phyloP scores from a whole-genome alignment of 2,888 invertebrate genomes.

The Campaea margaritaria region DNA sequence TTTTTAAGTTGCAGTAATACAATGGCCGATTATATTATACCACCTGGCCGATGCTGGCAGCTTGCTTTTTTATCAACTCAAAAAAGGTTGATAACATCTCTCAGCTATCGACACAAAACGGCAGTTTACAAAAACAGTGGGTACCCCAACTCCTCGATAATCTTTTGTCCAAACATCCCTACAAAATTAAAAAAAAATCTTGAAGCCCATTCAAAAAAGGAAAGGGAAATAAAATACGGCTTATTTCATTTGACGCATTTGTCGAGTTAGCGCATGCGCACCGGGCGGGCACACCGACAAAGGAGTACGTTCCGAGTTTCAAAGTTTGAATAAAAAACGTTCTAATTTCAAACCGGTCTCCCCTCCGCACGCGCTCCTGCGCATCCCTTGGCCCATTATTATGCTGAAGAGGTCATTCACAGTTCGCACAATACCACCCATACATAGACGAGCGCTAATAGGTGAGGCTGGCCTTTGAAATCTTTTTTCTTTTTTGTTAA shows the following conservation, averaged over 20 bases:
- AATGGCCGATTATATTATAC: slow-evolving; percentile 21
- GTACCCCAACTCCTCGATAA: slow-evolving; percentile 54
- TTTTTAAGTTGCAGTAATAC: slow-evolving; percentile 8
- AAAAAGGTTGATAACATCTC: slow-evolving; percentile 36
- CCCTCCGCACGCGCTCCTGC: slow-evolving; percentile 81
- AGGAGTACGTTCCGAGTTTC: slow-evolving; percentile 57
- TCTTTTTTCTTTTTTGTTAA: slow-evolving; percentile 51
- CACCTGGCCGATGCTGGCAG: slow-evolving; percentile 26
- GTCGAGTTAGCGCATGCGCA: slow-evolving; percentile 83
- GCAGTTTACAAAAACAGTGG: slow-evolving; percentile 43
- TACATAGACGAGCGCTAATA: slow-evolving; percentile 70
- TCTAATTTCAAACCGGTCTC: slow-evolving; percentile 85
- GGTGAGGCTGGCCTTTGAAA: slow-evolving; percentile 60
- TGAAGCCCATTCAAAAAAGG: slow-evolving; percentile 69
- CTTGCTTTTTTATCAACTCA: slow-evolving; percentile 20
- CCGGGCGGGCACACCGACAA: slow-evolving; percentile 82
- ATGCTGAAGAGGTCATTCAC: slow-evolving; percentile 85
- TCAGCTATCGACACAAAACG: slow-evolving; percentile 33
- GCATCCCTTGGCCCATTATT: slow-evolving; percentile 82
- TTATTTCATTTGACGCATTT: slow-evolving; percentile 83
- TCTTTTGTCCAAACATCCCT: slow-evolving; percentile 65
- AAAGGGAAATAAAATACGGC: slow-evolving; percentile 79
- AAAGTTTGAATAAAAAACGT: slow-evolving; percentile 76
- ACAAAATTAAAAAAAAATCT: slow-evolving; percentile 57
- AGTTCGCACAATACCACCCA: slow-evolving; percentile 80